Conservation (phyloP, 2,113 vertebrate species). For the Vanacampus margaritifer region DNA sequence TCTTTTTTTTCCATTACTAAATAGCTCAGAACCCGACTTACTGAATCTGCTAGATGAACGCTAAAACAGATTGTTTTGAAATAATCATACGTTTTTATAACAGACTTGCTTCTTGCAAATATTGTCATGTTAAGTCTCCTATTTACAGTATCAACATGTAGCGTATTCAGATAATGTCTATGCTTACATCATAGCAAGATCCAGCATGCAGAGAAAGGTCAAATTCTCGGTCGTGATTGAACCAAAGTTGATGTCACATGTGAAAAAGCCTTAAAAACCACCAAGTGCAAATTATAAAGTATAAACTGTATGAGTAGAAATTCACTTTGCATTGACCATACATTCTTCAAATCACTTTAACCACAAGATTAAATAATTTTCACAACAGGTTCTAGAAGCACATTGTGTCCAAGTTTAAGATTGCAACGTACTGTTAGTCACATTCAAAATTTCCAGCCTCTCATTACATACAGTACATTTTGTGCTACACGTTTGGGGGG, state of each 20-base stretch:
- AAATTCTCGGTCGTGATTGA: background rate
- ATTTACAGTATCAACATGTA: background rate
- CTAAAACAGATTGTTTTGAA: background rate
- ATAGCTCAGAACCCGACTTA: conserved; percentile 9
- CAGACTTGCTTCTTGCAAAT: background rate
- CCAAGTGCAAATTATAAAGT: background rate
- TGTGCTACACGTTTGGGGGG: background rate
- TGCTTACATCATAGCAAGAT: background rate
- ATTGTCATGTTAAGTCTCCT: background rate
- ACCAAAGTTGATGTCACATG: conserved; percentile 2
- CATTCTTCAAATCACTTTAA: background rate
- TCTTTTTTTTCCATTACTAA: background rate
- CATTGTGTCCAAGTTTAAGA: background rate
- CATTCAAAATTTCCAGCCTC: background rate
- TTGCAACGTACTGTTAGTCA: background rate
- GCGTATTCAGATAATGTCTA: background rate
- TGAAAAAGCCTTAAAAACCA: conserved; percentile 3
- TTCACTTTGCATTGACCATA: conserved; percentile 7
- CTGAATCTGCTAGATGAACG: background rate
- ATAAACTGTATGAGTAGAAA: background rate
- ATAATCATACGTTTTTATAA: background rate
- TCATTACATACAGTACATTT: background rate
- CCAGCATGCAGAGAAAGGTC: background rate
- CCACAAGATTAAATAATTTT: background rate
- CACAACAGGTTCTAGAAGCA: conserved; percentile 2